These are phyloP conservation scores for Colletes collaris DNA, from an alignment of 2,888 invertebrate genomes.

Conservation along the genomic window DNA sequence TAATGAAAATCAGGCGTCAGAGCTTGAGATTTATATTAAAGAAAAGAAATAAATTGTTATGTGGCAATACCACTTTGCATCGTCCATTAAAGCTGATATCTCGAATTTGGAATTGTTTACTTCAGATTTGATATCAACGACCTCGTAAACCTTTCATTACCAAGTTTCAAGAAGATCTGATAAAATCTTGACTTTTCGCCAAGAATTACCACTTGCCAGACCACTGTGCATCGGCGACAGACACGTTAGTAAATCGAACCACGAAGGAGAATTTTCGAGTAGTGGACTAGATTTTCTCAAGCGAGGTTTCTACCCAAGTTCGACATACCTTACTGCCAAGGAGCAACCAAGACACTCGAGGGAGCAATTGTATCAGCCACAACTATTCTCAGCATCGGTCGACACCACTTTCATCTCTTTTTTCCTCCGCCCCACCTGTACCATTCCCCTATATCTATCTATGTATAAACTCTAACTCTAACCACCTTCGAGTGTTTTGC, in stretches of 20 bases:
- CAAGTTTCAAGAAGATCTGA: too few relatives aligned
- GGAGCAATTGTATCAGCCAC: constrained; percentile 61
- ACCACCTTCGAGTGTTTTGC: constrained; percentile 69
- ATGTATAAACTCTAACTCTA: not conserved
- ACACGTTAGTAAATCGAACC: constrained; percentile 7
- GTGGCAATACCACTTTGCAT: too few relatives aligned
- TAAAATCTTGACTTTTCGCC: too few relatives aligned
- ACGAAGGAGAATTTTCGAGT: constrained; percentile 20
- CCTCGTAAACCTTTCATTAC: too few relatives aligned
- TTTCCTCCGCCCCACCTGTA: constrained; percentile 24
- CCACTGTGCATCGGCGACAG: not conserved
- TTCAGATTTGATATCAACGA: too few relatives aligned
- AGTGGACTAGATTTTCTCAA: constrained; percentile 41
- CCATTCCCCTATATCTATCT: constrained; percentile 47
- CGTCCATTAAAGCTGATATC: too few relatives aligned
- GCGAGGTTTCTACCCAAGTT: constrained; percentile 55
- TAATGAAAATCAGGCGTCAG: too few relatives aligned
- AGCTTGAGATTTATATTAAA: too few relatives aligned
- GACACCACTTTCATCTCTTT: constrained; percentile 29
- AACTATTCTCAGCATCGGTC: constrained; percentile 50
- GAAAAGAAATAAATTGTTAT: too few relatives aligned
- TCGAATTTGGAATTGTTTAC: too few relatives aligned
- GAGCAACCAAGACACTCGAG: constrained; percentile 55
- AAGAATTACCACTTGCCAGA: too few relatives aligned
- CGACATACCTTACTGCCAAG: constrained; percentile 43